These are phyloP conservation scores for Tridacna crocea DNA, from an alignment of 2,888 invertebrate genomes.

Conservation along the genomic window DNA sequence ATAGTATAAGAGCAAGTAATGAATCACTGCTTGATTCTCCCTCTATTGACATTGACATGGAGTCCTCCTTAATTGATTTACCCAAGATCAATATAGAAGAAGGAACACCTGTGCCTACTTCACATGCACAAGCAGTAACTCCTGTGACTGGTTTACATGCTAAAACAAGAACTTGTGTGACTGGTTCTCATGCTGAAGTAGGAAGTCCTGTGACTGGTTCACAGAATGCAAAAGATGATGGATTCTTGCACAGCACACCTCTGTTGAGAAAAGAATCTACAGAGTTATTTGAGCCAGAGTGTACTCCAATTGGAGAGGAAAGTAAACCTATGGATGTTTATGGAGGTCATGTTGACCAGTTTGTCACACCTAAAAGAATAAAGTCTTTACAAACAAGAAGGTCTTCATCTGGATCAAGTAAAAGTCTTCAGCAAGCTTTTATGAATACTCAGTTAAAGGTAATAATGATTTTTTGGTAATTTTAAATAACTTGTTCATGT, in stretches of 20 bases:
- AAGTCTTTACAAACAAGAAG: slow-evolving; percentile 54
- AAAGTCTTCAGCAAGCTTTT: slow-evolving; percentile 63
- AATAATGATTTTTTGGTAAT: not conserved
- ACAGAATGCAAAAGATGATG: not conserved
- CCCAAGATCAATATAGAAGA: not conserved
- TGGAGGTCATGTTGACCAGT: slow-evolving; percentile 23
- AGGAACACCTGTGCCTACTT: slow-evolving; percentile 11
- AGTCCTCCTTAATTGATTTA: not conserved
- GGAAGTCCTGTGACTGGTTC: slow-evolving; percentile 18
- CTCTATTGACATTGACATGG: not conserved
- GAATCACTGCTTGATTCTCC: not conserved
- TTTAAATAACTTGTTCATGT: no score
- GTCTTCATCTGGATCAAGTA: slow-evolving; percentile 69
- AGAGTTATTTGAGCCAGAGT: slow-evolving; percentile 64
- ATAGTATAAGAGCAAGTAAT: not conserved
- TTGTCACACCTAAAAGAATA: slow-evolving; percentile 65
- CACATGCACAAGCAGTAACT: slow-evolving; percentile 3
- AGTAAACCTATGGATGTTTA: slow-evolving; percentile 22
- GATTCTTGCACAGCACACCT: slow-evolving; percentile 62
- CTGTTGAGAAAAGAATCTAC: slow-evolving; percentile 46
- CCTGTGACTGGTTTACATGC: slow-evolving; percentile 10
- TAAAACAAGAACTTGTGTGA: slow-evolving; percentile 7
- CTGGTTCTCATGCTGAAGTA: slow-evolving; percentile 1
- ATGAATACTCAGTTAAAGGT: slow-evolving; percentile 72
- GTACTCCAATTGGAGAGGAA: slow-evolving; percentile 62